Base-by-base conservation (phyloP, 2,113 vertebrate species). In the Oncorhynchus kisutch region DNA sequence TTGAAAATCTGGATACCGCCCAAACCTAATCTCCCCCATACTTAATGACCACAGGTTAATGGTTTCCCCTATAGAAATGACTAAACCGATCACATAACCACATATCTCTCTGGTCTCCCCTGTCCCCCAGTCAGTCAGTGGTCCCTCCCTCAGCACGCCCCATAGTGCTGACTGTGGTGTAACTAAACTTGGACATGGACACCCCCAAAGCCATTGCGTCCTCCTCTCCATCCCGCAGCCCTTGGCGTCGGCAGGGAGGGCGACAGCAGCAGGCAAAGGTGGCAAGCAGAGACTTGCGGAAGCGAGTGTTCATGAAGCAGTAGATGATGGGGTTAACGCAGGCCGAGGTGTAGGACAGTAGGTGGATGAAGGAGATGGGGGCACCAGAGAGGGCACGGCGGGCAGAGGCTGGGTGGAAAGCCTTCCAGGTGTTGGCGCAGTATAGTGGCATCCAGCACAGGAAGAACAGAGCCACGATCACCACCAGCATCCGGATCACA, bases 241-340 rank as follows among this genome's bases (percentile, higher is more conserved):
- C 85, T 0, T 0, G 85, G 24, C 67, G 86, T 0, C 3, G 88
- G 87, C 84, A 94, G 27, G 90, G 72, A 0, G 83, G 77, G 4
- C 86, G 77, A 4, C 86, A 80, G 70, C 95, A 96, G 87, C 95
- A 90, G 0, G 92, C 87, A 4, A 96, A 97, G 0, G 96, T 96
- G 79, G 92, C 73, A 1, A 94, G 79, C 12, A 96, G 93, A 20
- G 97, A 96, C 67, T 95, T 94, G 71, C 97, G 96, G 88, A 99
- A 99, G 18, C 97, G 96, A 2, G 94, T 97, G 93, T 99, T 98
- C 96, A 98, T 99, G 93, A 99, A 98, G 92, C 97, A 99, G 94
- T 99, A 99, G 89, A 99, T 94, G 29, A 99, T 89, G 0, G 97
- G 97, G 88, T 98, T 99, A 90, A 96, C 89, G 0, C 97, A 97